Conservation (phyloP, 23 tunicate genomes). For the Trididemnum clinides region DNA sequence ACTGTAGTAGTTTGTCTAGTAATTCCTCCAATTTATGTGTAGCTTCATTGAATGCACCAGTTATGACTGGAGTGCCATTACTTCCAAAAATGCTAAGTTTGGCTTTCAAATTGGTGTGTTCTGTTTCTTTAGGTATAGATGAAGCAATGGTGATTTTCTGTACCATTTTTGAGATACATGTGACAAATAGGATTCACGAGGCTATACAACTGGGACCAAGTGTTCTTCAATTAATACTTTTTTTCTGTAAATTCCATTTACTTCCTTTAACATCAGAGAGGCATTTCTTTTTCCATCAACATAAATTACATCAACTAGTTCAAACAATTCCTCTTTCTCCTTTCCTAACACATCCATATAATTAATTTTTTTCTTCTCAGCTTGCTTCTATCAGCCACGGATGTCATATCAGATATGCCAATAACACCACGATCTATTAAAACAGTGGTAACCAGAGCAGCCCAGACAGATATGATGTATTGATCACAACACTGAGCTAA, state of each 20-base stretch:
- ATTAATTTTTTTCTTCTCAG: conserved; percentile 14
- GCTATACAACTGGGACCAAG: not conserved
- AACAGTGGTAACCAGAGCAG: conserved; percentile 29
- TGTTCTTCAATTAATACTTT: not conserved
- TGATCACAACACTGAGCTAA: too few relatives aligned
- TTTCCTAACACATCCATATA: not conserved
- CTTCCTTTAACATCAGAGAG: not conserved
- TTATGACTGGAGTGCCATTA: conserved; percentile 18
- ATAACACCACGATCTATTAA: conserved; percentile 17
- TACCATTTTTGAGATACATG: not conserved
- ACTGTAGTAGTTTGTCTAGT: not conserved
- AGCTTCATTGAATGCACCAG: conserved; percentile 14
- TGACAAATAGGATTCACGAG: conserved; percentile 11
- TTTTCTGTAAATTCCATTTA: not conserved
- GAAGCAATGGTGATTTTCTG: not conserved
- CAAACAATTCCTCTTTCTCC: not conserved
- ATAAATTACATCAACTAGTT: not conserved
- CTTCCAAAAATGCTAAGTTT: not conserved
- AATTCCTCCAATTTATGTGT: conserved; percentile 14
- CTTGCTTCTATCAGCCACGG: not conserved
- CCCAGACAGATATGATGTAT: too few relatives aligned
- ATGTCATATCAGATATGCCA: not conserved
- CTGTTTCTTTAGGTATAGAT: not conserved
- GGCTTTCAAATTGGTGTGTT: not conserved
- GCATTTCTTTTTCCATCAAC: conserved; percentile 23